Conservation (phyloP, 2,888 invertebrate species). For the Macrophya alboannulata region DNA sequence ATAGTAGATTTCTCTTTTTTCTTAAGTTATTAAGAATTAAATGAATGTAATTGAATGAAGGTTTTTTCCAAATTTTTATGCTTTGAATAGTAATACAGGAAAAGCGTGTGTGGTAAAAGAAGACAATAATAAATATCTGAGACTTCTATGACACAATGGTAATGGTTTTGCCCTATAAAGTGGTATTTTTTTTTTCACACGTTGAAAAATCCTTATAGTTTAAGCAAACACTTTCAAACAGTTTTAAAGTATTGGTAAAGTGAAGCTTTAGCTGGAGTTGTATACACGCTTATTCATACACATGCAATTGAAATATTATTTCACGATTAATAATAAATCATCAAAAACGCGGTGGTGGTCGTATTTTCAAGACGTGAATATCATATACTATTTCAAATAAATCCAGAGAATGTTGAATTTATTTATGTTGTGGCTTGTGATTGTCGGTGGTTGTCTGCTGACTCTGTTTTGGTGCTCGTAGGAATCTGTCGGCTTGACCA, state of each 20-base stretch:
- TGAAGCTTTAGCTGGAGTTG: conserved; percentile 6
- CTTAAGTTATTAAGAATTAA: not conserved
- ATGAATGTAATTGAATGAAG: not conserved
- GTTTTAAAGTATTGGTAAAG: not conserved
- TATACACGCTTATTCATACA: conserved; percentile 16
- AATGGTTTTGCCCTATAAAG: not conserved
- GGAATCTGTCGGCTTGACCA: conserved; percentile 78
- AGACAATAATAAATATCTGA: conserved; percentile 61
- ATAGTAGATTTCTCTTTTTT: conserved; percentile 2
- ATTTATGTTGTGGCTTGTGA: conserved; percentile 70
- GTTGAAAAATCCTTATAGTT: conserved; percentile 8
- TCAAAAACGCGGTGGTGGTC: conserved; percentile 27
- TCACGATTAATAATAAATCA: not conserved
- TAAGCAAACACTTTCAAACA: not conserved
- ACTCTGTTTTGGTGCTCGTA: conserved; percentile 72
- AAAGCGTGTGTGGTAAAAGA: conserved; percentile 66
- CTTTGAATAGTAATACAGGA: not conserved
- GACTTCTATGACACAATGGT: not conserved
- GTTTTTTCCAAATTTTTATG: not conserved
- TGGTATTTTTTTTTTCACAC: not conserved
- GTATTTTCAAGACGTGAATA: conserved; percentile 6
- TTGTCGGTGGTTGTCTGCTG: conserved; percentile 72
- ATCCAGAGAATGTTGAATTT: conserved; percentile 45
- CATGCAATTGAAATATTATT: conserved; percentile 11
- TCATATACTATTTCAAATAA: conserved; percentile 18